Base-by-base conservation (phyloP, 2,888 invertebrate genomes). In the Drosophila kambysellisi region DNA sequence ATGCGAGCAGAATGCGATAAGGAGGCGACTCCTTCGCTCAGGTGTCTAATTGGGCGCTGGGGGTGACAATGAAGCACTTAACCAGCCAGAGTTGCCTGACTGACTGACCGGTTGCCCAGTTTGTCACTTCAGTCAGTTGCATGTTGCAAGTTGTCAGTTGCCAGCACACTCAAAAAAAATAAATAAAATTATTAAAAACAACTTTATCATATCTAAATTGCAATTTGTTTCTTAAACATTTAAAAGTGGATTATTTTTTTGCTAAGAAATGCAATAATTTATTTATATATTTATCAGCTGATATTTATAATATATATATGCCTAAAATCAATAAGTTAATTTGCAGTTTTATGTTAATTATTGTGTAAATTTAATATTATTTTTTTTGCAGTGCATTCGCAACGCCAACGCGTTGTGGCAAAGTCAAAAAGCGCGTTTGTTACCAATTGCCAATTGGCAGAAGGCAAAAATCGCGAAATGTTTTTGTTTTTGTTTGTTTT, bases 1-100 rank as follows among this genome's bases (percentile, higher is more conserved):
- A 70, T 75, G 54, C 61, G 50, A 59, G 25, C 25, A 9, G 52
- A 15, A 15, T 56, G 15, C 46, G 33, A 56, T 54, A 56, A 67
- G 51, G 50, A n/a, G 53, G 20, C 20, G 30, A 32, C 52, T 29
- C 17, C 60, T 25, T 50, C 17, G 67, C 77, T 82, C 88, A 88
- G 88, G 85, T 88, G 90, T 86, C 85, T 89, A 86, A 86, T 86
- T 86, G 85, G 85, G 85, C 88, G 88, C 85, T 88, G 85, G 90
- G 89, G 85, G 85, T 89, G 85, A 86, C 85, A 86, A 86, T 86
- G 85, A 89, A 70, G 77, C 90, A 89, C 85, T 85, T 88, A 89
- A 51, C n/a, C 57, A 32, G 25, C 67, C 67, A 37, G 25, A 37
- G 25, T 12, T 58, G 58, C n/a, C 37, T 29, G 53, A 8, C 46